Evolutionary conservation across 2,797 vertebrate species (phyloP), one percentile per base, ranked within the genome.

Genomic region (Chanos chanos): DNA sequence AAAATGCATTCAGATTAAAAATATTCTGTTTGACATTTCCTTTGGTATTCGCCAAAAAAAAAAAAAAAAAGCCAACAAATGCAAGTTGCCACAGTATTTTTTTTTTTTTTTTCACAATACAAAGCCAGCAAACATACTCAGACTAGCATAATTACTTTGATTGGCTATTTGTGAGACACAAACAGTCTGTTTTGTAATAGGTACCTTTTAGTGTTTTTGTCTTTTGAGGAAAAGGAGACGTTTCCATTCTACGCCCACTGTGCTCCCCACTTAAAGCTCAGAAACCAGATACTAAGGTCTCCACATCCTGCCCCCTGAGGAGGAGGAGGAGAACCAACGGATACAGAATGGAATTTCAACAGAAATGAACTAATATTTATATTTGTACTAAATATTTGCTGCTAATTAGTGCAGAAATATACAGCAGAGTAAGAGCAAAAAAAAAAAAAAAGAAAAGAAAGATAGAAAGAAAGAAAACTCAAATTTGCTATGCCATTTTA

Each of bases 381-480:
- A 52, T 65, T 63, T 64, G 16, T 51, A 39, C 45, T 72, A 70
- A 63, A 48, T 75, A 50, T 81, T 79, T 81, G 85, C 85, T 89
- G 84, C 85, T 89, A 83, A 77, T 79, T 75, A 70, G 65, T 78
- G 73, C 65, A 75, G 59, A 70, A 74, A 81, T 77, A 61, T 71
- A 65, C 58, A 61, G 58, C 50, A 72, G 78, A 74, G 34, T 47
- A 34, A 62, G 21, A 31, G 70, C 30, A 43, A 60, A 63, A 62
- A 44, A 64, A 73, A 75, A 76, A 66, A 52, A 21, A 52, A 33
- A 9, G 34, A n/a, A n/a, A n/a, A n/a, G n/a, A n/a, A n/a, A n/a
- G n/a, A n/a, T n/a, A n/a, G n/a, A n/a, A n/a, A n/a, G n/a, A 7
- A 68, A 40, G 27, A 52, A 50, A 41, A 33, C 33, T 37, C 24